These are phyloP conservation scores for Galago senegalensis DNA, from an alignment of 2,797 vertebrate species.

Conservation along the genomic window DNA sequence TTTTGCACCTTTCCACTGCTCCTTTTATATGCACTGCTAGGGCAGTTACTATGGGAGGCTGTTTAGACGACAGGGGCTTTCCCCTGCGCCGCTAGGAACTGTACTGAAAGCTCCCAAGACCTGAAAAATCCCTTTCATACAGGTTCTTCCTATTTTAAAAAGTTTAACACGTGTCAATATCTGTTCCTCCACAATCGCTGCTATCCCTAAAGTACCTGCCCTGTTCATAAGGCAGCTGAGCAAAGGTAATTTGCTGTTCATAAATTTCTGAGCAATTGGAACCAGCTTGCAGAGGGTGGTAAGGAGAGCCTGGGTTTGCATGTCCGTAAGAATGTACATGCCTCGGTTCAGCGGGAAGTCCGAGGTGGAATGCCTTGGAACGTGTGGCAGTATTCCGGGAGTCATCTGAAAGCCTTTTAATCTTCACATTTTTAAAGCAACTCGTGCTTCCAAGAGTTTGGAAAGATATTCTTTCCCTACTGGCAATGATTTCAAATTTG, in stretches of 20 bases:
- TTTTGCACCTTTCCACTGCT: conserved; percentile 91
- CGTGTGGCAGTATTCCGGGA: neutral
- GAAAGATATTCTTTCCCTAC: conserved; percentile 17
- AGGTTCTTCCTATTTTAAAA: conserved; percentile 31
- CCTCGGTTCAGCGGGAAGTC: neutral
- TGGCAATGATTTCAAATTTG: conserved; percentile 42
- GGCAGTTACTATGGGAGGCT: conserved; percentile 84
- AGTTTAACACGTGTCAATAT: neutral
- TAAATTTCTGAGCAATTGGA: conserved; percentile 50
- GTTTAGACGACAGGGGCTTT: conserved; percentile 82
- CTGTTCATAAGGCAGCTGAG: neutral
- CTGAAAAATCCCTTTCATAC: conserved; percentile 77
- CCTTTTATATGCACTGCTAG: conserved; percentile 83
- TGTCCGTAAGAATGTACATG: neutral
- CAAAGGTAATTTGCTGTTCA: conserved; percentile 40
- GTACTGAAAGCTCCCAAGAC: conserved; percentile 72
- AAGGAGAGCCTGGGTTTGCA: neutral
- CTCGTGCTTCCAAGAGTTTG: neutral
- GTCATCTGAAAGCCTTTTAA: neutral
- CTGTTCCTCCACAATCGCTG: conserved; percentile 22
- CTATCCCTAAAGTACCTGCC: neutral
- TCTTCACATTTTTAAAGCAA: conserved; percentile 37
- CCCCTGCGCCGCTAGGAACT: conserved; percentile 75
- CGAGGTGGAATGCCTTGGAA: neutral
- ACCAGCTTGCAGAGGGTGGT: conserved; percentile 63